Conservation (phyloP, 2,888 invertebrate genomes). For the Carabus problematicus region DNA sequence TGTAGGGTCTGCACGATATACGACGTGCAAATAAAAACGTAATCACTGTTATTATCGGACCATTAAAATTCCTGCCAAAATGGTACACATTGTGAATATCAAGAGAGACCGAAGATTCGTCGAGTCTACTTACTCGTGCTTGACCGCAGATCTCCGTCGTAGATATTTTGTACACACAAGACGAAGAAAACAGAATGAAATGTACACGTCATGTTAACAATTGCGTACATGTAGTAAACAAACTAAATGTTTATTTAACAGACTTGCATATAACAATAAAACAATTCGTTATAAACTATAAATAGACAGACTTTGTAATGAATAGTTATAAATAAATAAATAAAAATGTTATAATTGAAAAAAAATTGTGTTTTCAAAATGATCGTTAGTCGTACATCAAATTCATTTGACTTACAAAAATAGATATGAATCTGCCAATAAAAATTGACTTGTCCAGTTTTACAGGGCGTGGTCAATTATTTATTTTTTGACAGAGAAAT, state of each 20-base stretch:
- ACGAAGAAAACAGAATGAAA: not conserved
- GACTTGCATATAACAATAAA: no score
- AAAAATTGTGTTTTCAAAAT: not conserved
- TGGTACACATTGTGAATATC: constrained; percentile 37
- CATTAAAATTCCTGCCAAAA: constrained; percentile 44
- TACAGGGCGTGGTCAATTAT: constrained; percentile 19
- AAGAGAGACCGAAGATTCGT: constrained; percentile 11
- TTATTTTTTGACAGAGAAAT: constrained; percentile 39
- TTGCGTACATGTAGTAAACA: no score
- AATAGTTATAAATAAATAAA: not conserved
- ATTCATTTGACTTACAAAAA: not conserved
- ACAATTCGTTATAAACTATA: no score
- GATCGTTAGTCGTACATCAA: not conserved
- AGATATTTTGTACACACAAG: not conserved
- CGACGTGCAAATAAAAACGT: constrained; percentile 47
- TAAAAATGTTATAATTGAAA: not conserved
- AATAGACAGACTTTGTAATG: not conserved
- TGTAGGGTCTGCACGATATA: constrained; percentile 40
- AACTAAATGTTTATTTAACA: no score
- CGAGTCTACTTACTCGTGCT: not conserved
- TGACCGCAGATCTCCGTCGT: constrained; percentile 9
- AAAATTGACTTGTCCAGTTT: constrained; percentile 39
- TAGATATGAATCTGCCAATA: constrained; percentile 39
- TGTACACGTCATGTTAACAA: constrained; percentile 7
- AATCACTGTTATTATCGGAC: constrained; percentile 46